phyloP scores from a whole-genome alignment of 2,888 invertebrate species.

The Andricus curvator region DNA sequence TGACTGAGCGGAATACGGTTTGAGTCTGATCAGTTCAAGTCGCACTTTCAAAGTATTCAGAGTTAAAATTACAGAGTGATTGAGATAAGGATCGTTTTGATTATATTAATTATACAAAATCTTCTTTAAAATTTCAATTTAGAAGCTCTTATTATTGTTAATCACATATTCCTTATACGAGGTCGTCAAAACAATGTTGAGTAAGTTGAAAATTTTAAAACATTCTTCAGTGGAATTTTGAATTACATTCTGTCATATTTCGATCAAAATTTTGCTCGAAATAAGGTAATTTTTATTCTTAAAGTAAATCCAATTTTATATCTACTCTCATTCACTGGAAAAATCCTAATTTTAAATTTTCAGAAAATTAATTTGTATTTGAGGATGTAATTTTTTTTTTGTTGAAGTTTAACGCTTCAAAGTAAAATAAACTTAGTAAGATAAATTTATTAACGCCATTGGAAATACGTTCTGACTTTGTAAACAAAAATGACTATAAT shows the following conservation, averaged over 20 bases:
- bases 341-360: background rate
- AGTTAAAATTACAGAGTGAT: conserved; percentile 21
- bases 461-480: background rate
- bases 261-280: background rate
- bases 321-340: too few species aligned
- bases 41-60: conserved; percentile 45
- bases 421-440: background rate
- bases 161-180: background rate
- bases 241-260: background rate
- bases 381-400: too few species aligned
- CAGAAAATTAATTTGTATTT: too few species aligned
- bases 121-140: background rate
- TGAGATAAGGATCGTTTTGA: background rate
- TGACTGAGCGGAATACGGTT: conserved; percentile 20
- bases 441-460: background rate
- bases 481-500: background rate
- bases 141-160: background rate
- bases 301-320: too few species aligned
- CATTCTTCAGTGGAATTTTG: background rate
- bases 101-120: background rate
- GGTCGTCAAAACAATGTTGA: background rate
- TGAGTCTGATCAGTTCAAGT: conserved; percentile 47
- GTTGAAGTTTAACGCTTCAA: background rate
- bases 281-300: too few species aligned
- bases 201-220: background rate